Evolutionary conservation across 2,797 vertebrate genomes (phyloP).

Genomic region (Phalanger gymnotis): DNA sequence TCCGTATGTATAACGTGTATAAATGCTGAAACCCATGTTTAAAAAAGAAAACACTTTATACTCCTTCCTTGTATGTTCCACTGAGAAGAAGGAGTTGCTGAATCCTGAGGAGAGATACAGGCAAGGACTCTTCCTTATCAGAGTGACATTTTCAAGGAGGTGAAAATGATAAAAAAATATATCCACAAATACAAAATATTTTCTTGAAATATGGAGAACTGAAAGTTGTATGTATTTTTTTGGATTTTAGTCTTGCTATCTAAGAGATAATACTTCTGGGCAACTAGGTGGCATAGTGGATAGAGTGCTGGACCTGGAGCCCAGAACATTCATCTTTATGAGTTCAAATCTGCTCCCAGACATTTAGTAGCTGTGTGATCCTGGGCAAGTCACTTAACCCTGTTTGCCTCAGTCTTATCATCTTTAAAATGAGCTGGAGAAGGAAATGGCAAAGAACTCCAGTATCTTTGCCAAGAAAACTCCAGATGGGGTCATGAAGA

Average conservation of each 20-base stretch:
- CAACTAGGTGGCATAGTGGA: background rate
- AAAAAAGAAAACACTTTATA: background rate
- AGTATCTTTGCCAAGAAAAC: background rate
- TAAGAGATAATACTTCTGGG: background rate
- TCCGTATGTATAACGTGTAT: background rate
- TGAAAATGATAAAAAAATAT: background rate
- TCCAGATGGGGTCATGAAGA: background rate
- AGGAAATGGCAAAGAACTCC: background rate
- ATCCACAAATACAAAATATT: background rate
- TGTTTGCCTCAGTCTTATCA: too few relatives aligned
- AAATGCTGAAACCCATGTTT: background rate
- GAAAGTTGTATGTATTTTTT: background rate
- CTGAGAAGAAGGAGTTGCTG: background rate
- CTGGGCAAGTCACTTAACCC: background rate
- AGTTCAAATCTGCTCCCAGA: background rate
- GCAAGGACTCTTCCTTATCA: background rate
- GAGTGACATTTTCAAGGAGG: background rate
- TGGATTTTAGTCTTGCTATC: background rate
- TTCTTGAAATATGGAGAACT: background rate
- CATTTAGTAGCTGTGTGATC: background rate
- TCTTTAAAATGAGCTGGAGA: background rate
- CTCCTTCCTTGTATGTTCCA: background rate
- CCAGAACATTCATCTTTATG: background rate
- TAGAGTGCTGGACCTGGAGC: background rate
- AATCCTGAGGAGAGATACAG: background rate